Evolutionary conservation across 2,113 vertebrate species (phyloP).

Genomic region (Leucoraja erinaceus): DNA sequence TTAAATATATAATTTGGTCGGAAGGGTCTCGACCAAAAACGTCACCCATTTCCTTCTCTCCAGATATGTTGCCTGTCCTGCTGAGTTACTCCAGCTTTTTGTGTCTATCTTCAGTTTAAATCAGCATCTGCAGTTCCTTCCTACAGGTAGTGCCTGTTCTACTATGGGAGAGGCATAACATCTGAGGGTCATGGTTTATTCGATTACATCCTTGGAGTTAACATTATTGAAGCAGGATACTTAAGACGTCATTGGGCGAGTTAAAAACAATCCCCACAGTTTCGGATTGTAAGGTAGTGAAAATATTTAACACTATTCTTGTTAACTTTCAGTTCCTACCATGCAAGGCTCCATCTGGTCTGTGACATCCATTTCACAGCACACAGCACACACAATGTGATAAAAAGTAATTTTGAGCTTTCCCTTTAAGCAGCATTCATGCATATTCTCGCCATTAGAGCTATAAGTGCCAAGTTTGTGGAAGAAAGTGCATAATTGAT

Average conservation of each 20-base stretch:
- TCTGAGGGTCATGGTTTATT: neutral
- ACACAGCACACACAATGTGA: neutral
- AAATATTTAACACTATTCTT: conserved; percentile 11
- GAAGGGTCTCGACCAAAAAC: too few species aligned
- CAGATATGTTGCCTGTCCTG: too few species aligned
- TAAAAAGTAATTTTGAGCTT: neutral
- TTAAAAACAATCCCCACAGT: neutral
- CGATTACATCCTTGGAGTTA: neutral
- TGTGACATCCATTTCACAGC: neutral
- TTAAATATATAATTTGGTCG: too few species aligned
- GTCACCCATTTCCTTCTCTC: too few species aligned
- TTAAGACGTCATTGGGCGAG: neutral
- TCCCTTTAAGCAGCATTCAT: neutral
- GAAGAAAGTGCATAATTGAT: neutral
- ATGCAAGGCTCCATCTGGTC: neutral
- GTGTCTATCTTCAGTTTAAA: too few species aligned
- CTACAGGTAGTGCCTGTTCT: neutral
- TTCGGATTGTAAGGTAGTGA: neutral
- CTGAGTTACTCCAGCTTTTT: too few species aligned
- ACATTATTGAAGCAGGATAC: too few species aligned
- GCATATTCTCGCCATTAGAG: neutral
- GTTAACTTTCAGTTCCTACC: neutral
- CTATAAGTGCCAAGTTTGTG: neutral
- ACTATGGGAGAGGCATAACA: neutral
- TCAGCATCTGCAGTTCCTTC: too few species aligned